Conservation (phyloP, 2,888 invertebrate species). For the Nematopogon swammerdamellus region DNA sequence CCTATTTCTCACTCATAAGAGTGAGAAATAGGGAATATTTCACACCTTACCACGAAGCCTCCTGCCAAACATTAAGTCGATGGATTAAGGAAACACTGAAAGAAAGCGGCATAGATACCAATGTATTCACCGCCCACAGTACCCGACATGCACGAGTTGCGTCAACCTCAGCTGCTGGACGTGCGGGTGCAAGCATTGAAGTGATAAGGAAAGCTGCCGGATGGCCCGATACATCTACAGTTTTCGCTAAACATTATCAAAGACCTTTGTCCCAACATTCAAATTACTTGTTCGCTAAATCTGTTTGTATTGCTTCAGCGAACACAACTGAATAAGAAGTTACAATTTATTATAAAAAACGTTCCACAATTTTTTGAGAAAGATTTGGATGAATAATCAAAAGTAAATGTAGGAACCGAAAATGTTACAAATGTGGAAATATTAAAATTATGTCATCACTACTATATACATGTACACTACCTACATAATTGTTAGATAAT, state of each 20-base stretch:
- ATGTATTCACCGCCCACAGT: constrained; percentile 8
- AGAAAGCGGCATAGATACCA: constrained; percentile 10
- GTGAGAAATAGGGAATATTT: constrained; percentile 6
- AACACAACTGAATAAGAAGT: no score
- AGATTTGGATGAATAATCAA: no score
- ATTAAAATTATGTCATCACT: no score
- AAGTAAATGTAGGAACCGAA: no score
- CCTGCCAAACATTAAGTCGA: constrained; percentile 11
- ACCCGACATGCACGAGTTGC: constrained; percentile 16
- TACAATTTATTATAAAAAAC: no score
- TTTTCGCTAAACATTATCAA: constrained; percentile 14
- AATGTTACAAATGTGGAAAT: no score
- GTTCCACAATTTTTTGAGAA: no score
- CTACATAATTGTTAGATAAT: no score
- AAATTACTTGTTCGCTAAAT: no score
- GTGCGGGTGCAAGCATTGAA: constrained; percentile 12
- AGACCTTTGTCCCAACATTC: constrained; percentile 5
- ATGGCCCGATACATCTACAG: constrained; percentile 10
- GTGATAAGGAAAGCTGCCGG: constrained; percentile 12
- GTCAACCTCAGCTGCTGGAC: constrained; percentile 14
- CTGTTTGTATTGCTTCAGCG: no score
- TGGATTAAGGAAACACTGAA: constrained; percentile 11
- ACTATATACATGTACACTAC: no score
- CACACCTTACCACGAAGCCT: constrained; percentile 7
- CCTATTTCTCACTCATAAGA: neutral